These are phyloP conservation scores for Tanytarsus gracilentus DNA, from an alignment of 2,888 invertebrate genomes.

Conservation along the genomic window DNA sequence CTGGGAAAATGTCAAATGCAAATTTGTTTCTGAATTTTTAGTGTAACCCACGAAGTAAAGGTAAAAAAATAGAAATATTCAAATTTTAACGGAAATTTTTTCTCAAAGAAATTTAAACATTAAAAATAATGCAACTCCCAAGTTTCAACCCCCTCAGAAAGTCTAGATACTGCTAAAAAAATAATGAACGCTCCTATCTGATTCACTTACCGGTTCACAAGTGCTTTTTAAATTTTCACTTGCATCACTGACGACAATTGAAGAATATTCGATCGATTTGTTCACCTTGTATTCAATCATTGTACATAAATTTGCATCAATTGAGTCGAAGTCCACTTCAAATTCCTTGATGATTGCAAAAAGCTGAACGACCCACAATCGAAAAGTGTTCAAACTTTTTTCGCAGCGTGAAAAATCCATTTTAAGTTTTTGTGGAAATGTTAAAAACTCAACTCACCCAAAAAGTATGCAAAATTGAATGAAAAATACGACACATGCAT, in stretches of 20 bases:
- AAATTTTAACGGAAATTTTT: too few species aligned
- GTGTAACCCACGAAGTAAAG: too few species aligned
- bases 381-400: conserved; percentile 57
- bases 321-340: conserved; percentile 37
- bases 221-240: conserved; percentile 32
- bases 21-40: too few species aligned
- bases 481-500: conserved; percentile 53
- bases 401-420: conserved; percentile 1
- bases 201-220: conserved; percentile 40
- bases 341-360: conserved; percentile 59
- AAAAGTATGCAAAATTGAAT: conserved; percentile 58
- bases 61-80: too few species aligned
- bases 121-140: neutral
- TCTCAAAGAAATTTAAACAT: neutral
- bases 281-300: conserved; percentile 40
- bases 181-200: neutral
- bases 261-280: too few species aligned
- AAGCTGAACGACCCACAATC: conserved; percentile 79
- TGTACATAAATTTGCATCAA: conserved; percentile 36
- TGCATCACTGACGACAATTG: too few species aligned
- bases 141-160: neutral
- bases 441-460: conserved; percentile 46
- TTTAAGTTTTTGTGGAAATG: neutral
- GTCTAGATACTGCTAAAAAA: neutral
- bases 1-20: too few species aligned